Percentiles rank a stretch among this genome's conserved stretches.
Conservation (phyloP, 1,140 invertebrate genomes). For the Bombyx mandarina region DNA sequence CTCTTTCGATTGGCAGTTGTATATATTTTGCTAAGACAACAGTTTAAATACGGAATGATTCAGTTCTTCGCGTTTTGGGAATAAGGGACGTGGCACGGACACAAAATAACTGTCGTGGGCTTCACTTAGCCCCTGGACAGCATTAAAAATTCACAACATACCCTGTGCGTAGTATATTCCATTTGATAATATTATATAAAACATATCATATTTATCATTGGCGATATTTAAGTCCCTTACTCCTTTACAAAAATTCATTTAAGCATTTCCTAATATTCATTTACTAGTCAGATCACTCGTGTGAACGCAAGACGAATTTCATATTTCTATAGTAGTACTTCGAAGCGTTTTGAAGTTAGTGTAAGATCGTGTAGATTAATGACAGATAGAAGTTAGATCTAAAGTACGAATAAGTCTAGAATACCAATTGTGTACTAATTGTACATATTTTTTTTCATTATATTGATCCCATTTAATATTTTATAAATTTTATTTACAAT, state of each 20-base stretch:
- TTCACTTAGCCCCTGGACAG: slow-evolving; percentile 19
- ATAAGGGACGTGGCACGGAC: slow-evolving; percentile 65
- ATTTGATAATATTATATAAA: slow-evolving; percentile 51
- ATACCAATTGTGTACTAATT: slow-evolving; percentile 59
- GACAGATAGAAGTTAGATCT: slow-evolving; percentile 52
- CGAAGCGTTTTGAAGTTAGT: no score
- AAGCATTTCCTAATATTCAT: slow-evolving; percentile 39
- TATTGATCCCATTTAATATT: slow-evolving; percentile 67
- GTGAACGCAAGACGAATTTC: no score
- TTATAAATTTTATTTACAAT: slow-evolving; percentile 62
- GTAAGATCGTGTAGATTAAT: slow-evolving; percentile 17
- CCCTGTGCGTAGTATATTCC: slow-evolving; percentile 60
- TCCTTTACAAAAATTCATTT: slow-evolving; percentile 45
- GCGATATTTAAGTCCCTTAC: slow-evolving; percentile 60
- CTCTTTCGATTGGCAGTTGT: slow-evolving; percentile 56
- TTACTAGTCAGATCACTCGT: slow-evolving; percentile 17
- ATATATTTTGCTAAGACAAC: slow-evolving; percentile 42
- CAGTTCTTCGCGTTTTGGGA: slow-evolving; percentile 60
- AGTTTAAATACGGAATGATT: slow-evolving; percentile 49
- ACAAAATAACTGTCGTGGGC: slow-evolving; percentile 22
- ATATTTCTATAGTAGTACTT: no score
- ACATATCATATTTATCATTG: slow-evolving; percentile 41
- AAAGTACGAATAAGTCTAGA: slow-evolving; percentile 63
- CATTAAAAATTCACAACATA: slow-evolving; percentile 52
- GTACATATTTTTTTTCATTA: slow-evolving; percentile 56